Conservation (phyloP, 2,797 vertebrate species). For the Sarcophilus harrisii region DNA sequence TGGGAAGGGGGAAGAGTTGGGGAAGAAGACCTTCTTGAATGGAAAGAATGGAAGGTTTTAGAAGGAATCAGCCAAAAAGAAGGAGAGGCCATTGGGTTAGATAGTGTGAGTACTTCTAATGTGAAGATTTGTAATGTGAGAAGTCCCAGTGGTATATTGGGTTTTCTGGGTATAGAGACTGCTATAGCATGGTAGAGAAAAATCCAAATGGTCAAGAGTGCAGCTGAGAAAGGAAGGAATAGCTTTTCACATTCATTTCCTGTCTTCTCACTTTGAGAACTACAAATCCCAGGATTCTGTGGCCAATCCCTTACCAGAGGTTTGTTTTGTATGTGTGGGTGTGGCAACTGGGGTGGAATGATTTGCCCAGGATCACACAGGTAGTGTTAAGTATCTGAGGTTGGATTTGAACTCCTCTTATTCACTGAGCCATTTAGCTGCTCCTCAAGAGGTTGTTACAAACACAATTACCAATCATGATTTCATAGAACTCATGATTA, state of each 20-base stretch:
- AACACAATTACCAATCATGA: neutral
- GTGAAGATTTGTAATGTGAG: neutral
- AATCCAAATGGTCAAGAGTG: neutral
- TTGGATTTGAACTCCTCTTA: too few relatives aligned
- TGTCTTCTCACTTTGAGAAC: neutral
- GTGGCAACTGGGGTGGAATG: too few relatives aligned
- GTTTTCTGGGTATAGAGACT: neutral
- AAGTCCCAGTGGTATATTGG: neutral
- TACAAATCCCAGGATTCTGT: neutral
- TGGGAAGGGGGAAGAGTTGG: rapidly evolving
- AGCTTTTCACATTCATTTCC: neutral
- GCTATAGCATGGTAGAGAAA: neutral
- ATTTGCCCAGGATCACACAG: too few relatives aligned
- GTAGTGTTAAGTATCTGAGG: too few relatives aligned
- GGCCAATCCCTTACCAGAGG: neutral
- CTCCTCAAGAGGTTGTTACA: neutral
- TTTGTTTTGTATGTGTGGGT: too few relatives aligned
- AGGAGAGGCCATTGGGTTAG: neutral
- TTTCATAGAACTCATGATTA: neutral
- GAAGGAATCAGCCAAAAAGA: neutral
- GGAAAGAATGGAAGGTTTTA: neutral
- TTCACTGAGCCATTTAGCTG: too few relatives aligned
- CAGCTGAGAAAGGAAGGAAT: neutral
- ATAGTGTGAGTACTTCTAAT: neutral
- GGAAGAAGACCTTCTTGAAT: neutral